Percentiles rank a stretch among this genome's conserved stretches.
phyloP scores from a whole-genome alignment of 2,888 invertebrate species.

The Pterostichus niger region DNA sequence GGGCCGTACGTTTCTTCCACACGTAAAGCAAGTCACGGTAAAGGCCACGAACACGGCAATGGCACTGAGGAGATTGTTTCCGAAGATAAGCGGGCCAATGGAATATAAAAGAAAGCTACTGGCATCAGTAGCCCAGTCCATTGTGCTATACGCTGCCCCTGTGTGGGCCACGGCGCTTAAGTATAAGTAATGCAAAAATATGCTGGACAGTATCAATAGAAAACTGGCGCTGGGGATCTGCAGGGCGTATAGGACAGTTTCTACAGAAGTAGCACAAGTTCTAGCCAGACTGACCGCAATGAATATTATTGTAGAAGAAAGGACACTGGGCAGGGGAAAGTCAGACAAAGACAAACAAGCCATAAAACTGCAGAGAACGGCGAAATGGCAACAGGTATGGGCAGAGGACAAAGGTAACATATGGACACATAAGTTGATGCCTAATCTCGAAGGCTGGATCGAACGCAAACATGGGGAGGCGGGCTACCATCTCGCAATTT shows the following conservation, averaged over 20 bases:
- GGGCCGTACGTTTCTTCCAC: background rate
- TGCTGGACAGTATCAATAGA: constrained; percentile 13
- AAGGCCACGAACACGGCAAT: background rate
- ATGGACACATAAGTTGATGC: constrained; percentile 15
- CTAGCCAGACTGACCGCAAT: constrained; percentile 2
- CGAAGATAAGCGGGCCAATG: constrained; percentile 14
- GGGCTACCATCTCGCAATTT: constrained; percentile 1
- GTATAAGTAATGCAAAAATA: background rate
- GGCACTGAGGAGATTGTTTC: constrained; percentile 2
- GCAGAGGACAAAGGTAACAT: too few species aligned
- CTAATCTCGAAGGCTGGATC: background rate
- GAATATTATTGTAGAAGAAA: background rate
- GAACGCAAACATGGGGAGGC: background rate
- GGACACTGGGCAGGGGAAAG: background rate
- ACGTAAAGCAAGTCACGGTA: background rate
- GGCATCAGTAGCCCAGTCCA: background rate
- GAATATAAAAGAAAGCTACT: constrained; percentile 18
- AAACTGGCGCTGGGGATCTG: background rate
- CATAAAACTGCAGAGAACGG: background rate
- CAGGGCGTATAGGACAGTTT: constrained; percentile 12
- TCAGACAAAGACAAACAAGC: background rate
- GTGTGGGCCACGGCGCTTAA: background rate
- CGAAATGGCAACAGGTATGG: constrained; percentile 20
- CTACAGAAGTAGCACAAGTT: constrained; percentile 13
- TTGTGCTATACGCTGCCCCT: constrained; percentile 43